Percentiles rank a stretch among this genome's conserved stretches.
Evolutionary conservation across 2,113 vertebrate genomes (phyloP).

Genomic region (Platysteira castanea): DNA sequence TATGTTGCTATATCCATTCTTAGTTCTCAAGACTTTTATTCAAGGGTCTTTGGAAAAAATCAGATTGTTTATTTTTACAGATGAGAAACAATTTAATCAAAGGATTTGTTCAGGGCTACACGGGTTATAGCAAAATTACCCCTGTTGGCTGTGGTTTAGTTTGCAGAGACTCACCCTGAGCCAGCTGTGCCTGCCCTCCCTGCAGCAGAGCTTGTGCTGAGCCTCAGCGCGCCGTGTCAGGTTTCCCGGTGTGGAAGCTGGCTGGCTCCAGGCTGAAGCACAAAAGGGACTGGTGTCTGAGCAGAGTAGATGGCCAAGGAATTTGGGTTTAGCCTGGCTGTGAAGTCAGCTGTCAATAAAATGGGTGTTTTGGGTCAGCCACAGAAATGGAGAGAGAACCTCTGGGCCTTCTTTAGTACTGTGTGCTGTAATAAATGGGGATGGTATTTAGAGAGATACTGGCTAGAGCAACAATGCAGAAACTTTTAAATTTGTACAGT

Average conservation of each 20-base stretch:
- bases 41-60: background rate
- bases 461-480: background rate
- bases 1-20: background rate
- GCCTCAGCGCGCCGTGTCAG: fast-evolving
- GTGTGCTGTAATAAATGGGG: background rate
- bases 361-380: background rate
- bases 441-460: background rate
- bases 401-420: background rate
- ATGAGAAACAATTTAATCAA: background rate
- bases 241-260: background rate
- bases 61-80: background rate
- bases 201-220: background rate
- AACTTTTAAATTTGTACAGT: background rate
- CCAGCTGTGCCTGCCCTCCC: background rate
- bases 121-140: background rate
- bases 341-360: background rate
- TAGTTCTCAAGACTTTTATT: background rate
- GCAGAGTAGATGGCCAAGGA: background rate
- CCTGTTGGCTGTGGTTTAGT: background rate
- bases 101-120: background rate
- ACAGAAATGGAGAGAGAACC: background rate
- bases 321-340: background rate
- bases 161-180: background rate
- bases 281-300: background rate
- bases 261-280: background rate